Evolutionary conservation across 2,888 invertebrate genomes (phyloP).

Genomic region (Coleophora deauratella): DNA sequence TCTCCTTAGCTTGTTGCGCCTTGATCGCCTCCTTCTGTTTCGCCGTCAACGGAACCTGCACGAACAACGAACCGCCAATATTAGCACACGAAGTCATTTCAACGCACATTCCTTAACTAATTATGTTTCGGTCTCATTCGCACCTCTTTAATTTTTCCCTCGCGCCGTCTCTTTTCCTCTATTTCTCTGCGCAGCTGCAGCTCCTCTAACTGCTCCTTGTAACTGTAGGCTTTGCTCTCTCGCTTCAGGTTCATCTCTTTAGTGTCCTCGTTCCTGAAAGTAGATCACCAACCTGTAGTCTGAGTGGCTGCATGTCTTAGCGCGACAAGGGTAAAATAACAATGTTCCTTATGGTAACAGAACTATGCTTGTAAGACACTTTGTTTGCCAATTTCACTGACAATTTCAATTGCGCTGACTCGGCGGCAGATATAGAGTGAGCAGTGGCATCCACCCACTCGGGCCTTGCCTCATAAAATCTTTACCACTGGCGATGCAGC

Average conservation of each 20-base stretch:
- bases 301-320: too few species aligned
- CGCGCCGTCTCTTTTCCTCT: constrained; percentile 88
- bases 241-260: constrained; percentile 87
- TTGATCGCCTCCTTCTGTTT: constrained; percentile 96
- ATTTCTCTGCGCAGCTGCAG: constrained; percentile 92
- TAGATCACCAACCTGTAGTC: not conserved
- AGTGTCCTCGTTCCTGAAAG: constrained; percentile 55
- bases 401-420: too few species aligned
- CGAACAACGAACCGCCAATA: too few species aligned
- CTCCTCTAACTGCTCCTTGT: constrained; percentile 97
- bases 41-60: constrained; percentile 68
- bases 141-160: constrained; percentile 82
- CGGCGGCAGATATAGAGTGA: too few species aligned
- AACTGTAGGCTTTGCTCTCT: constrained; percentile 97
- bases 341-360: too few species aligned
- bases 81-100: not conserved
- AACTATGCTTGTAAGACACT: too few species aligned
- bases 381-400: too few species aligned
- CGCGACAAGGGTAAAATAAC: too few species aligned
- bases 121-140: not conserved
- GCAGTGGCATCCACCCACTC: too few species aligned
- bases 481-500: too few species aligned
- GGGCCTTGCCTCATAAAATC: too few species aligned
- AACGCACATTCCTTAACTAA: not conserved
- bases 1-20: constrained; percentile 89